Conservation (phyloP, 2,888 invertebrate species). For the Apodemia hepburni region DNA sequence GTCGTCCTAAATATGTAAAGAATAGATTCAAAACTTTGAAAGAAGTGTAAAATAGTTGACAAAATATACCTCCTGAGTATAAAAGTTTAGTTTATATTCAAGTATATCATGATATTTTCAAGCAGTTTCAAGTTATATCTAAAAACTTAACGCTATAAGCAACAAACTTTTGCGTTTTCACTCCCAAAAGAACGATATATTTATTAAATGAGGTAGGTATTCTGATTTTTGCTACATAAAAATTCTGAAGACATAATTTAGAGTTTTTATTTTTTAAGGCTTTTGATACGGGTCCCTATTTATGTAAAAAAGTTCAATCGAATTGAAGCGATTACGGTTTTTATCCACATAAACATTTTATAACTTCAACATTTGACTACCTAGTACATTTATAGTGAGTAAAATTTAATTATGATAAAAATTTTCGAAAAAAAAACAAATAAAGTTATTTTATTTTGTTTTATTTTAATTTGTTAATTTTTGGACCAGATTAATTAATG, state of each 20-base stretch:
- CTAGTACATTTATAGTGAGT: too few species aligned
- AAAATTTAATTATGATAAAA: too few species aligned
- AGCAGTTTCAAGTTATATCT: constrained; percentile 14
- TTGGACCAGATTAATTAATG: too few species aligned
- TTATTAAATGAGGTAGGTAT: constrained; percentile 7
- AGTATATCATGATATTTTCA: constrained; percentile 13
- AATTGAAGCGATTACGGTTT: too few species aligned
- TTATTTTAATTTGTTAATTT: too few species aligned
- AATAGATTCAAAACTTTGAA: too few species aligned
- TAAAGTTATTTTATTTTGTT: too few species aligned
- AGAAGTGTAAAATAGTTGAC: not conserved
- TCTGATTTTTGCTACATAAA: constrained; percentile 10
- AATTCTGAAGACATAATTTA: not conserved
- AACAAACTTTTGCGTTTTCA: constrained; percentile 7
- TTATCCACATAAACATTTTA: too few species aligned
- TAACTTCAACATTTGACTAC: too few species aligned
- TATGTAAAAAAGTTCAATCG: too few species aligned
- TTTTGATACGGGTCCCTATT: not conserved
- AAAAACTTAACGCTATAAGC: constrained; percentile 8
- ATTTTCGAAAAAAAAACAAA: too few species aligned
- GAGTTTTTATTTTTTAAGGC: not conserved
- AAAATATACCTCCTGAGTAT: not conserved
- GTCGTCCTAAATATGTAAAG: too few species aligned
- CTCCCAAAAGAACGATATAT: constrained; percentile 10
- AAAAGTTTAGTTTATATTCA: constrained; percentile 5